Conservation (phyloP, 2,888 invertebrate genomes). For the Calliopum simillimum region DNA sequence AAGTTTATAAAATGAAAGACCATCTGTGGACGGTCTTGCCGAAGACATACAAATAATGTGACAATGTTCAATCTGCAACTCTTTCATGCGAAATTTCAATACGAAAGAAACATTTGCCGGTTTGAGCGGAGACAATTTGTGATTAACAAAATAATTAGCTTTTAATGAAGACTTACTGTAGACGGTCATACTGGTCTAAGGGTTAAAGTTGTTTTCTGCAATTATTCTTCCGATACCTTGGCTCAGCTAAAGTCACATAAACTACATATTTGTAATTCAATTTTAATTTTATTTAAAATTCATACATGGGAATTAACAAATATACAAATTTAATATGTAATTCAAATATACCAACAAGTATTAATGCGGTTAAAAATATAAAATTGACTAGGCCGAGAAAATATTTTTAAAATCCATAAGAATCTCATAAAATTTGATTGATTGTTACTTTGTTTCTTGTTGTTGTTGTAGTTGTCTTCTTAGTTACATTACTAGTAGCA, state of each 20-base stretch:
- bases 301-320: slow-evolving; percentile 31
- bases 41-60: no score
- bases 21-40: no score
- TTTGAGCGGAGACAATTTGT: no score
- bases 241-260: not conserved
- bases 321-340: slow-evolving; percentile 34
- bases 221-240: no score
- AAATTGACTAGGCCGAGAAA: slow-evolving; percentile 40
- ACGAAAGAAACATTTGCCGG: no score
- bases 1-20: no score
- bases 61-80: no score
- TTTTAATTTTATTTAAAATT: slow-evolving; percentile 32
- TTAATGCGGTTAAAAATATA: slow-evolving; percentile 35
- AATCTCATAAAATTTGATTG: slow-evolving; percentile 23
- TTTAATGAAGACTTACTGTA: no score
- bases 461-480: slow-evolving; percentile 13
- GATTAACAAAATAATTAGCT: no score
- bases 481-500: slow-evolving; percentile 29
- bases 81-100: no score
- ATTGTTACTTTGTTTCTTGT: slow-evolving; percentile 18
- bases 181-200: no score
- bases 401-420: slow-evolving; percentile 42
- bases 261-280: not conserved
- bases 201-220: no score
- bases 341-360: slow-evolving; percentile 34